phyloP scores from a whole-genome alignment of 2,113 vertebrate species.

The Rhinolophus sinicus region DNA sequence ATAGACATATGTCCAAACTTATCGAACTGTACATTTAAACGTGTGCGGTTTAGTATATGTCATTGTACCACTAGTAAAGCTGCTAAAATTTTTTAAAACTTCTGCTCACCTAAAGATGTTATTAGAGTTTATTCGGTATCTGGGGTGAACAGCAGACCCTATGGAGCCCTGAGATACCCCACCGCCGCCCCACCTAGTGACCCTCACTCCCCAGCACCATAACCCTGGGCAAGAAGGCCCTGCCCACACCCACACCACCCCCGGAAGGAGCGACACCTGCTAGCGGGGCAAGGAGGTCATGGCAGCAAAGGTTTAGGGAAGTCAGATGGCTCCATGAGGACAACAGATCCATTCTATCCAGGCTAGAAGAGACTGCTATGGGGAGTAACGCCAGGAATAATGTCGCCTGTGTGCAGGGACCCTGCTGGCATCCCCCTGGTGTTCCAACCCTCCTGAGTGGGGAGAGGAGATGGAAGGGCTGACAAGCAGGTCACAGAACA shows the following conservation, averaged over 20 bases:
- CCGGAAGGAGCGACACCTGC: background rate
- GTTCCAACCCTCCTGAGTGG: background rate
- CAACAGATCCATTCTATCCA: background rate
- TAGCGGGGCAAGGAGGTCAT: background rate
- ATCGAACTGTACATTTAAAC: background rate
- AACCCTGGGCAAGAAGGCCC: background rate
- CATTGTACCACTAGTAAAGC: background rate
- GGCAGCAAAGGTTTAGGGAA: background rate
- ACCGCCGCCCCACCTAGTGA: fast-evolving
- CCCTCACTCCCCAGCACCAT: background rate
- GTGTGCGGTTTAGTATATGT: background rate
- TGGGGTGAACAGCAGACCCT: background rate
- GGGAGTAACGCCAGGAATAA: background rate
- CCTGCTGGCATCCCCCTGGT: no score
- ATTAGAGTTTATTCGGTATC: background rate
- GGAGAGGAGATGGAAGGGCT: background rate
- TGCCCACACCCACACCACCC: background rate
- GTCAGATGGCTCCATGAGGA: no score
- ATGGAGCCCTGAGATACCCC: background rate
- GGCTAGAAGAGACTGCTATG: background rate
- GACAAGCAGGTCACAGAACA: background rate
- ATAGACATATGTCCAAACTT: background rate
- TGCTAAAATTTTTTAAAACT: background rate
- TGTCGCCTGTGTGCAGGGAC: no score
- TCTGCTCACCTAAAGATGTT: background rate